These are phyloP conservation scores for Paramisgurnus dabryanus DNA, from an alignment of 2,113 vertebrate genomes.

Conservation along the genomic window DNA sequence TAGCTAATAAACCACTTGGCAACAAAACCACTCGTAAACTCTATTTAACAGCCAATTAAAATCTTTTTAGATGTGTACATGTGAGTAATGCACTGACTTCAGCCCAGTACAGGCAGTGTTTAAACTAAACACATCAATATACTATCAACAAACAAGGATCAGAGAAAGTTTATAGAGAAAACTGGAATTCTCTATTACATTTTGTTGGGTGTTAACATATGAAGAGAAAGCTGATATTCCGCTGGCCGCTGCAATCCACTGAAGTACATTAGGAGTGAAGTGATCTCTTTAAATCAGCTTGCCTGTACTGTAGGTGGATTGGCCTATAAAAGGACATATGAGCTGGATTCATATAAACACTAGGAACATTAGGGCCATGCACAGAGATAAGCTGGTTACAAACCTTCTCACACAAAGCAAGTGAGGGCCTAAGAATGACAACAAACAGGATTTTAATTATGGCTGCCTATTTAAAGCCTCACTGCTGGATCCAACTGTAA, in stretches of 20 bases:
- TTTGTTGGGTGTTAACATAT: background rate
- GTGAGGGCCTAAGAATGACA: slow-evolving; percentile 22
- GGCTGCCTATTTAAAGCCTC: background rate
- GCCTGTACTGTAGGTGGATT: slow-evolving; percentile 55
- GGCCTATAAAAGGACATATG: slow-evolving; percentile 67
- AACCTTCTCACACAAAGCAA: slow-evolving; percentile 39
- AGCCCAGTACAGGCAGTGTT: slow-evolving; percentile 12
- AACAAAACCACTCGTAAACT: slow-evolving; percentile 3
- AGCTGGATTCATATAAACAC: slow-evolving; percentile 57
- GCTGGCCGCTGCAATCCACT: slow-evolving; percentile 59
- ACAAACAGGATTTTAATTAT: slow-evolving; percentile 13
- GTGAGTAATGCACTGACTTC: background rate
- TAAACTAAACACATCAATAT: slow-evolving; percentile 9
- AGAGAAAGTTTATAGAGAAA: slow-evolving; percentile 17
- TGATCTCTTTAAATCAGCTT: slow-evolving; percentile 62
- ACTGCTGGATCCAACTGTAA: background rate
- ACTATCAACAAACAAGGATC: slow-evolving; percentile 35
- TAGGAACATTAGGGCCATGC: slow-evolving; percentile 46
- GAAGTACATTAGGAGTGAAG: slow-evolving; percentile 47
- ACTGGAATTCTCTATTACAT: background rate
- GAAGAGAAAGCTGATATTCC: slow-evolving; percentile 68
- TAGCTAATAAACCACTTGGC: background rate
- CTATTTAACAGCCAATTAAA: background rate
- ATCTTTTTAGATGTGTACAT: background rate
- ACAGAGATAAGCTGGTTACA: slow-evolving; percentile 50